phyloP scores from a whole-genome alignment of 2,888 invertebrate species.

The Endomychus coccineus region DNA sequence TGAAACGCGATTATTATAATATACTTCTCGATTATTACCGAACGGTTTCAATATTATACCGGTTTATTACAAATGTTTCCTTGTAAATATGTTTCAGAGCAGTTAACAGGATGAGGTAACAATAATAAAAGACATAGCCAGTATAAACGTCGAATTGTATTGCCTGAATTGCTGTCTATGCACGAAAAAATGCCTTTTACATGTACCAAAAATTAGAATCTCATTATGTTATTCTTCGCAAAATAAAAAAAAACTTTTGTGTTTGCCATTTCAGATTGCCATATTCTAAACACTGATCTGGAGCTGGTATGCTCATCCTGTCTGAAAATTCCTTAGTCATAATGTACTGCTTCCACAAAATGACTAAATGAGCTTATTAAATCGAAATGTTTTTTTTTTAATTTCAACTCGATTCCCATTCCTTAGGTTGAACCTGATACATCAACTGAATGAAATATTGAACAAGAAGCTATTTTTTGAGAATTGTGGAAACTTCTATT shows the following conservation, averaged over 20 bases:
- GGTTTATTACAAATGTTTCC: too few species aligned
- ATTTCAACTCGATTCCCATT: too few species aligned
- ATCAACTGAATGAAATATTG: too few species aligned
- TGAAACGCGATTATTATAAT: too few species aligned
- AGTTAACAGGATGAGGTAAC: too few species aligned
- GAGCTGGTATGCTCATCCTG: slow-evolving; percentile 28
- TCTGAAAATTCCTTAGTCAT: slow-evolving; percentile 39
- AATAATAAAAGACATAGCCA: too few species aligned
- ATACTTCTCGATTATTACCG: too few species aligned
- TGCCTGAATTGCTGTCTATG: slow-evolving; percentile 20
- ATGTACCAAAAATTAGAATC: slow-evolving; percentile 21
- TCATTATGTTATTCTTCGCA: slow-evolving; percentile 30
- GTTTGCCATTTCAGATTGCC: slow-evolving; percentile 35
- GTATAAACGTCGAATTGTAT: slow-evolving; percentile 14
- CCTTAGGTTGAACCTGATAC: too few species aligned
- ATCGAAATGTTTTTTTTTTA: slow-evolving; percentile 27
- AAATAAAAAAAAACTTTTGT: slow-evolving; percentile 24
- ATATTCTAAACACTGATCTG: slow-evolving; percentile 36
- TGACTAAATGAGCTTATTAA: slow-evolving; percentile 43
- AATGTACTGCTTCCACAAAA: slow-evolving; percentile 41
- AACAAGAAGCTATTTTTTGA: too few species aligned
- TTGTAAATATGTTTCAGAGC: too few species aligned
- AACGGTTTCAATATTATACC: too few species aligned
- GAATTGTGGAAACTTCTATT: too few species aligned
- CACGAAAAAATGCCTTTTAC: slow-evolving; percentile 13